Evolutionary conservation across 2,797 vertebrate genomes (phyloP), one percentile per base, ranked within the genome.

Genomic region (Neosalanx taihuensis): DNA sequence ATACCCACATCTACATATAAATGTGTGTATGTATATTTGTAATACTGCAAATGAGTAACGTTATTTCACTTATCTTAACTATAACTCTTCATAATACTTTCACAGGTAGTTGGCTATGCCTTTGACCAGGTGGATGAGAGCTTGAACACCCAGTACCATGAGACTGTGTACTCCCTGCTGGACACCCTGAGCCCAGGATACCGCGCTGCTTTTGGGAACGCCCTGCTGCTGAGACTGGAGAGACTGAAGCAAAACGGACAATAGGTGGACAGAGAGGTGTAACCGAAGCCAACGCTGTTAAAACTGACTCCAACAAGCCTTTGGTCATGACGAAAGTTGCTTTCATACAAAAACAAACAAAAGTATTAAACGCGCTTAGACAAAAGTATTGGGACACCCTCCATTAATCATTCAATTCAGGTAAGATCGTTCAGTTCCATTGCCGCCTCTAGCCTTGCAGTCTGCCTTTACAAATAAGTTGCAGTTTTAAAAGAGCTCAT

Each of bases 131-230:
- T 97, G 73, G 91, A 97, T n/a, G 94, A 95, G 51, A 92, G 89
- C 37, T 72, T 96, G 78, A 92, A 87, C 81, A 93, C 91, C 41
- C 95, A 94, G 12, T 98, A 98, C 86, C 95, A 99, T 2, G 97
- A 99, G 88, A 98, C 97, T 1, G 93, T 99, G 84, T 99, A 99
- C 89, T 99, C 98, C 0, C 90, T 99, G 72, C 84, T 99, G 90
- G 98, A 99, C 78, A 94, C 92, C 0, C 92, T 99, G 81, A 99
- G 98, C 90, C 97, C 96, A 0, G 96, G 96, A 0, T 99, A 99
- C 89, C 94, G 97, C 81, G 95, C 99, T 76, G 96, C 98, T 3
- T 99, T 99, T 72, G 97, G 96, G 73, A 98, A 97, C 2, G 97
- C 97, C 20, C 87, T 99, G 20, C 94, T 99, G 30, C 95, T 95